Conservation (phyloP, 1,140 invertebrate genomes). For the Hyposmocoma kahamanoa region DNA sequence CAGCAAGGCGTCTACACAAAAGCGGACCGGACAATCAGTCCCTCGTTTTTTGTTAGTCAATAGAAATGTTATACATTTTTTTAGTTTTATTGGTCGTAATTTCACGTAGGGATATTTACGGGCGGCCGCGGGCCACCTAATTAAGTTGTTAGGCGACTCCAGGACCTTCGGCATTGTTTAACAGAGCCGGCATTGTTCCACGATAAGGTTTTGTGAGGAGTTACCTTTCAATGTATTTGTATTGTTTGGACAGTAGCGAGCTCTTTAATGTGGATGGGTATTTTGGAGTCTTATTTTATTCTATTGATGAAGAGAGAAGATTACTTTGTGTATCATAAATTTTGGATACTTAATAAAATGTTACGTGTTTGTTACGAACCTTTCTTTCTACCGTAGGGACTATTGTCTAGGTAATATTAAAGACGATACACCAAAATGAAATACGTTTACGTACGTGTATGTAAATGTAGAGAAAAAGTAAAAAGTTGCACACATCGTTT, state of each 20-base stretch:
- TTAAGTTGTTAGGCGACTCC: constrained; percentile 67
- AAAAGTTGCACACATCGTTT: no score
- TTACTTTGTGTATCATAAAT: no score
- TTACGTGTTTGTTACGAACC: no score
- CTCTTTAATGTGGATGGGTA: constrained; percentile 14
- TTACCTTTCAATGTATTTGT: constrained; percentile 41
- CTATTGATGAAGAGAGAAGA: not conserved
- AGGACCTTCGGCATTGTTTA: constrained; percentile 57
- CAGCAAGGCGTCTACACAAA: constrained; percentile 64
- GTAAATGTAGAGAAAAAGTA: no score
- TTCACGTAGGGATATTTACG: constrained; percentile 69
- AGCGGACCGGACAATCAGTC: constrained; percentile 57
- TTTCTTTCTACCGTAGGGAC: no score
- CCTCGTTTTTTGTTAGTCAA: constrained; percentile 66
- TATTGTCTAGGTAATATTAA: no score
- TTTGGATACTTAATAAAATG: no score
- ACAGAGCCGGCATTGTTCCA: constrained; percentile 39
- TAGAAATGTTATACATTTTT: constrained; percentile 70
- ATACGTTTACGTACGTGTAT: no score
- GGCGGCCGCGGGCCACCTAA: constrained; percentile 62
- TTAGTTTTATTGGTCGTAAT: constrained; percentile 70
- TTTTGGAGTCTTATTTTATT: constrained; percentile 1
- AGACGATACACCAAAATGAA: no score
- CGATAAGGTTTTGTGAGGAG: constrained; percentile 42
- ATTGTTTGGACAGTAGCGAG: constrained; percentile 52